phyloP scores from a whole-genome alignment of 2,797 vertebrate genomes.

The Muscicapa striata region DNA sequence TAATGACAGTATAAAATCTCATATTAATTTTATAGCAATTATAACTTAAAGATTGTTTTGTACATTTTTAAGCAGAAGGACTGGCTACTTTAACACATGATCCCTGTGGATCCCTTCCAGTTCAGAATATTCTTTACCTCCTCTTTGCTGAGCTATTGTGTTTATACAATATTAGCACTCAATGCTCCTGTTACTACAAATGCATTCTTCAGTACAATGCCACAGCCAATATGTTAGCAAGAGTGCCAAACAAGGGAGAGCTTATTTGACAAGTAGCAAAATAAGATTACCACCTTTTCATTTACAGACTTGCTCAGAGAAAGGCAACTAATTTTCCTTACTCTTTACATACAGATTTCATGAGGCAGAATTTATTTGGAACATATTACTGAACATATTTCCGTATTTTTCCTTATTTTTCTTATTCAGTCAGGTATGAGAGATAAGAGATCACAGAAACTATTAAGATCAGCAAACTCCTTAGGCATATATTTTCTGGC shows the following conservation, averaged over 20 bases:
- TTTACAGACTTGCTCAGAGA: neutral
- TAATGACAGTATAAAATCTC: neutral
- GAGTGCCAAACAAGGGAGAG: neutral
- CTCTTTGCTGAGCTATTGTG: neutral
- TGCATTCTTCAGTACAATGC: neutral
- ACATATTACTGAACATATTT: neutral
- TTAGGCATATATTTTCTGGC: neutral
- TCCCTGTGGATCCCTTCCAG: neutral
- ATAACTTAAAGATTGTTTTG: neutral
- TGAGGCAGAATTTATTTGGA: neutral
- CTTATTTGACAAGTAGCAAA: neutral
- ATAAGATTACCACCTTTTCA: neutral
- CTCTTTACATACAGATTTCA: neutral
- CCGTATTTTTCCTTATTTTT: neutral
- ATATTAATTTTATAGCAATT: neutral
- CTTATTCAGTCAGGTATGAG: neutral
- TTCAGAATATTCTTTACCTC: neutral
- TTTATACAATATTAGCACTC: neutral
- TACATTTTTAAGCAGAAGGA: neutral
- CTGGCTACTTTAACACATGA: neutral
- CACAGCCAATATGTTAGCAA: neutral
- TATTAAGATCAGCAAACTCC: neutral
- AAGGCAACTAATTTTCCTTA: neutral
- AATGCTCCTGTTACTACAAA: neutral
- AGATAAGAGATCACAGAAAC: slow-evolving; percentile 22